Evolutionary conservation across 2,888 invertebrate species (phyloP).

Genomic region (Aquatica leii): DNA sequence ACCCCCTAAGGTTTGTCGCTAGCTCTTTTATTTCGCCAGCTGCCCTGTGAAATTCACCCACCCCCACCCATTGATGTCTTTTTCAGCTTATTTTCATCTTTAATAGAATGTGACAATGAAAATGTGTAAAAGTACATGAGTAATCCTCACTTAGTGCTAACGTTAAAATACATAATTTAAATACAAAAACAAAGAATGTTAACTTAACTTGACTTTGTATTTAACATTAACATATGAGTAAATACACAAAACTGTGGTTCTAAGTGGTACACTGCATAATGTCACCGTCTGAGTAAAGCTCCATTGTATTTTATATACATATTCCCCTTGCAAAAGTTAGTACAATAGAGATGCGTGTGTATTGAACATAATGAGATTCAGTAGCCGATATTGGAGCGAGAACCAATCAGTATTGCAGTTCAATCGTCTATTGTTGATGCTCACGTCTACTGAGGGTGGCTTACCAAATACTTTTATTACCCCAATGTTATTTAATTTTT

Average conservation of each 20-base stretch:
- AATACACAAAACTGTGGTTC: not conserved
- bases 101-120: conserved; percentile 26
- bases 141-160: not conserved
- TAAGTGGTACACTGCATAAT: conserved; percentile 10
- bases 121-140: not conserved
- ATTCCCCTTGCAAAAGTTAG: conserved; percentile 45
- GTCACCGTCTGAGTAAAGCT: conserved; percentile 28
- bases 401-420: conserved; percentile 55
- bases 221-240: not conserved
- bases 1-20: conserved; percentile 60
- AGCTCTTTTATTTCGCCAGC: conserved; percentile 61
- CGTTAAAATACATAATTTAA: not conserved
- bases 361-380: conserved; percentile 55
- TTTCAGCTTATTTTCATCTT: conserved; percentile 57
- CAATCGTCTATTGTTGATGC: conserved; percentile 52
- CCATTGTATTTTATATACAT: conserved; percentile 42
- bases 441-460: conserved; percentile 40
- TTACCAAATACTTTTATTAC: conserved; percentile 40
- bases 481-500: conserved; percentile 25
- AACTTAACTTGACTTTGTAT: not conserved
- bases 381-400: conserved; percentile 51
- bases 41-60: conserved; percentile 60
- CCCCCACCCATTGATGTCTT: conserved; percentile 57
- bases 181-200: not conserved
- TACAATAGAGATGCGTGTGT: conserved; percentile 57